A percentile compares a stretch with the other conserved stretches of the same genome.
These are phyloP conservation scores for Drosophila leontia DNA, from an alignment of 1,140 invertebrate species.

Conservation along the genomic window DNA sequence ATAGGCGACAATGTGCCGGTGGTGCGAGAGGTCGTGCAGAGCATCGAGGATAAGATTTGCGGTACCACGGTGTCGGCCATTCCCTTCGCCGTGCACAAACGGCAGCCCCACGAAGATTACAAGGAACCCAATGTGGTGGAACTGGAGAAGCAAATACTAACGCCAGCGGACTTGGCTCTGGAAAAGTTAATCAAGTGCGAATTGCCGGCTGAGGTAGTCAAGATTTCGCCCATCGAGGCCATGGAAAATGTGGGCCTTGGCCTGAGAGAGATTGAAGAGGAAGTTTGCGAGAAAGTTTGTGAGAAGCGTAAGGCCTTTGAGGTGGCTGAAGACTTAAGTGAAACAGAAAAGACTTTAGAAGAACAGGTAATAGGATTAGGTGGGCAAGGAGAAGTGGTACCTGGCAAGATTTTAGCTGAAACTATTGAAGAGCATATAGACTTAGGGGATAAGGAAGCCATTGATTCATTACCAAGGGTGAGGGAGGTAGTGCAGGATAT, in stretches of 20 bases:
- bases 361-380: slow-evolving; percentile 71
- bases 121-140: slow-evolving; percentile 54
- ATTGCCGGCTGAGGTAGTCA: slow-evolving; percentile 56
- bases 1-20: slow-evolving; percentile 68
- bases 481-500: slow-evolving; percentile 73
- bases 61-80: slow-evolving; percentile 60
- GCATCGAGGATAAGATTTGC: slow-evolving; percentile 74
- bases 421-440: slow-evolving; percentile 57
- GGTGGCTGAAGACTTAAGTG: slow-evolving; percentile 75
- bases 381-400: slow-evolving; percentile 65
- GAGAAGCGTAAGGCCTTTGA: slow-evolving; percentile 73
- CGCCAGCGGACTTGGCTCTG: slow-evolving; percentile 62
- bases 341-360: slow-evolving; percentile 77
- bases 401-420: slow-evolving; percentile 67
- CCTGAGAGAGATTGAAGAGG: slow-evolving; percentile 59
- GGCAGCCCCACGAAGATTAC: slow-evolving; percentile 25
- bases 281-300: slow-evolving; percentile 77
- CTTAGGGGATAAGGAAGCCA: slow-evolving; percentile 61
- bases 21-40: slow-evolving; percentile 75
- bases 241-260: slow-evolving; percentile 46
- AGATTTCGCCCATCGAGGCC: slow-evolving; percentile 69
- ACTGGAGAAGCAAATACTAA: slow-evolving; percentile 76
- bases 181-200: slow-evolving; percentile 58
- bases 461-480: slow-evolving; percentile 64
- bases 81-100: slow-evolving; percentile 69